Conservation (phyloP, 2,797 vertebrate genomes). For the Hyperoplus immaculatus region DNA sequence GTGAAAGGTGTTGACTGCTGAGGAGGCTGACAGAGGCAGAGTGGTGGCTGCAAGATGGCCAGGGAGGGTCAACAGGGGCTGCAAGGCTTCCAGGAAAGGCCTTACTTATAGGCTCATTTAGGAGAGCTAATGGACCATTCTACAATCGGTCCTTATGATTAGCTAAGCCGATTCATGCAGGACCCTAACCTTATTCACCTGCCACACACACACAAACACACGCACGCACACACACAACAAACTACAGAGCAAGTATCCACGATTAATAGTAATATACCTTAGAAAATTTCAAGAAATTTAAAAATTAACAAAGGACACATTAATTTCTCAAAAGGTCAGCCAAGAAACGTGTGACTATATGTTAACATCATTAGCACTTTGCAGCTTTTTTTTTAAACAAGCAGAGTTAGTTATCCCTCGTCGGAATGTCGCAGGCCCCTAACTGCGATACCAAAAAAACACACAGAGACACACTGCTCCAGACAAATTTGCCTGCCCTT, state of each 20-base stretch:
- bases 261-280: too few species aligned
- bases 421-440: conserved; percentile 18
- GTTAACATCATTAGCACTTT: conserved; percentile 3
- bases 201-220: conserved; percentile 12
- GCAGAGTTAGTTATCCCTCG: conserved; percentile 27
- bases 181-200: conserved; percentile 51
- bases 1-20: conserved; percentile 75
- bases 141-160: conserved; percentile 80
- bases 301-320: conserved; percentile 11
- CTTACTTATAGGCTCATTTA: conserved; percentile 75
- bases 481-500: conserved; percentile 75
- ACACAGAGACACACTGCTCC: conserved; percentile 43
- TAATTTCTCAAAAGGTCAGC: conserved; percentile 8
- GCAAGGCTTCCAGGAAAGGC: conserved; percentile 77
- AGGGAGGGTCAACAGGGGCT: conserved; percentile 65
- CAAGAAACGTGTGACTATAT: background rate
- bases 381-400: conserved; percentile 36
- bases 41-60: conserved; percentile 54
- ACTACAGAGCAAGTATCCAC: background rate
- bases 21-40: conserved; percentile 70
- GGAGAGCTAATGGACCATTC: conserved; percentile 74
- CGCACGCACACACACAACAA: conserved; percentile 15
- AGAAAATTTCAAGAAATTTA: background rate
- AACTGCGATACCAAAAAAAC: conserved; percentile 32
- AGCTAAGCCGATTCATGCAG: conserved; percentile 51